Conservation (phyloP, 2,113 vertebrate genomes). For the Corvus cornix region DNA sequence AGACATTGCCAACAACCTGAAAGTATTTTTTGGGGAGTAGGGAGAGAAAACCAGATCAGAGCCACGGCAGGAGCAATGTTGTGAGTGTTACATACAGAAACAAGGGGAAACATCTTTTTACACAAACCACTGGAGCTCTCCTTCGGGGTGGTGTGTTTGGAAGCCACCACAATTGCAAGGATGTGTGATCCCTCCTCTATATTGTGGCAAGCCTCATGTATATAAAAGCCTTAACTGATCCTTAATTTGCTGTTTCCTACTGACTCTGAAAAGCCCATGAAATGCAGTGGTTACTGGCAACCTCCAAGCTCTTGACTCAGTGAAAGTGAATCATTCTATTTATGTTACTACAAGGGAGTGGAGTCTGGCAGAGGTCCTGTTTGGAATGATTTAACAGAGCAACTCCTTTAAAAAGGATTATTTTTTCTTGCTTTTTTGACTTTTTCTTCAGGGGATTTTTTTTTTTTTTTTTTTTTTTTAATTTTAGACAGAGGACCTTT, state of each 20-base stretch:
- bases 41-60: background rate
- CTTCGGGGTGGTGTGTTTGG: background rate
- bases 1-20: background rate
- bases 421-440: background rate
- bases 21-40: fast-evolving
- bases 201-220: background rate
- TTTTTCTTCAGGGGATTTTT: background rate
- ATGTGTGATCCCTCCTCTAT: background rate
- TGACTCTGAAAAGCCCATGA: background rate
- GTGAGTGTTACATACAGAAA: background rate
- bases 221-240: background rate
- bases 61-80: background rate
- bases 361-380: background rate
- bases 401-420: background rate
- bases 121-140: background rate
- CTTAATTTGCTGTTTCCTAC: constrained; percentile 24
- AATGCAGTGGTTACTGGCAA: constrained; percentile 27
- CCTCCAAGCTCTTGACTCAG: background rate
- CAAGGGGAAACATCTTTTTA: background rate
- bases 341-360: background rate
- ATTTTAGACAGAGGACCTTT: background rate
- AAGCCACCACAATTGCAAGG: background rate
- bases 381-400: background rate
- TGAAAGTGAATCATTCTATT: constrained; percentile 41
- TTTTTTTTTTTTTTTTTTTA: background rate